Conservation (phyloP, 2,888 invertebrate genomes). For the Adelognathus sp. region DNA sequence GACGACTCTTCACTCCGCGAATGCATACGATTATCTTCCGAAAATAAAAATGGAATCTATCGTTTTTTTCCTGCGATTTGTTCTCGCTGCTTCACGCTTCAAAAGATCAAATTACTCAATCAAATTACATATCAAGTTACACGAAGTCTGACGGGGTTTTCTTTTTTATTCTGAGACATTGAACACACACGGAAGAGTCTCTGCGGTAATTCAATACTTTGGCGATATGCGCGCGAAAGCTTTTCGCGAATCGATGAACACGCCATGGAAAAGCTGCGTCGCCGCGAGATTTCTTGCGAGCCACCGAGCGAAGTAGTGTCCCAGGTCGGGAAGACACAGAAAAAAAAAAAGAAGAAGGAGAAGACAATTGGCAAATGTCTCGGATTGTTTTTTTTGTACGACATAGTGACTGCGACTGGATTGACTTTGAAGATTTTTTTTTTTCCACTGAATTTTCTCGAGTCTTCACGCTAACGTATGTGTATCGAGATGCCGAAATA, state of each 20-base stretch:
- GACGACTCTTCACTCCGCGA: neutral
- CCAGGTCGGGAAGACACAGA: neutral
- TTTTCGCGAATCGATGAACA: neutral
- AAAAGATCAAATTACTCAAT: constrained; percentile 7
- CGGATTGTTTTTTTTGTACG: neutral
- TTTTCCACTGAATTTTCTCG: constrained; percentile 19
- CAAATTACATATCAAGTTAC: too few relatives aligned
- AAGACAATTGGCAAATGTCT: neutral
- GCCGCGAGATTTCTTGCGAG: neutral
- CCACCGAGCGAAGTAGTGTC: neutral
- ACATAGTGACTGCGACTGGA: neutral
- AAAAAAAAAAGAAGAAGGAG: neutral
- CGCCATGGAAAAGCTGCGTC: neutral
- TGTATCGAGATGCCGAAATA: constrained; percentile 35
- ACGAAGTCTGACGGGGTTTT: neutral
- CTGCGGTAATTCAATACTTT: constrained; percentile 7
- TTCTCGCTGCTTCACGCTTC: neutral
- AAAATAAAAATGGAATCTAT: neutral
- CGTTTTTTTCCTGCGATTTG: neutral
- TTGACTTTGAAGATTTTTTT: neutral
- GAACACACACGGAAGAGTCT: constrained; percentile 11
- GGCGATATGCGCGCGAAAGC: neutral
- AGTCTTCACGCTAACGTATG: constrained; percentile 4
- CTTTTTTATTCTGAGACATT: constrained; percentile 7
- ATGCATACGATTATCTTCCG: constrained; percentile 7